phyloP scores from a whole-genome alignment of 2,888 invertebrate species.

The Euphydryas editha region DNA sequence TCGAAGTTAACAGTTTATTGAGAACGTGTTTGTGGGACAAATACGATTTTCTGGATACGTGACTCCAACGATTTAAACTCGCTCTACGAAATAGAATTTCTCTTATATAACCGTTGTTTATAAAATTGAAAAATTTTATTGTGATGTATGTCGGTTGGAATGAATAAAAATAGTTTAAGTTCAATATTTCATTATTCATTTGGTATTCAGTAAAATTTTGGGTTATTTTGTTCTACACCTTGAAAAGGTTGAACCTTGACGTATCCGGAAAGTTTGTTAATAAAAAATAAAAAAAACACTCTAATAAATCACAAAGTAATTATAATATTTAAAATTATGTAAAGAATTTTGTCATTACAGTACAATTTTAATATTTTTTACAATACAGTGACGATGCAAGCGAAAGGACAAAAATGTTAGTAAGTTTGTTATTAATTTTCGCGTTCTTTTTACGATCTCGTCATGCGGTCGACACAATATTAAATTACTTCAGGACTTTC shows the following conservation, averaged over 20 bases:
- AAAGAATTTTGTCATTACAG: neutral
- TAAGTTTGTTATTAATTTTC: constrained; percentile 41
- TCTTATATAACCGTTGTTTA: constrained; percentile 46
- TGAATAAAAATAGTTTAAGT: constrained; percentile 21
- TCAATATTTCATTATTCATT: neutral
- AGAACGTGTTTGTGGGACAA: constrained; percentile 70
- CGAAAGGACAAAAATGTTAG: constrained; percentile 18
- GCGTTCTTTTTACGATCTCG: constrained; percentile 38
- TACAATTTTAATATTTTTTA: constrained; percentile 1
- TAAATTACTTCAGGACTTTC: constrained; percentile 40
- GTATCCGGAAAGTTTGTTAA: too few relatives aligned
- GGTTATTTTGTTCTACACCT: too few relatives aligned
- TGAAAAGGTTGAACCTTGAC: too few relatives aligned
- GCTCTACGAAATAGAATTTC: constrained; percentile 47
- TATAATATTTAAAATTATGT: neutral
- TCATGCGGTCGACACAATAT: constrained; percentile 35
- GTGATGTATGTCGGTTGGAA: constrained; percentile 20
- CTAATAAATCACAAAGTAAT: neutral
- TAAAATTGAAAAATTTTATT: constrained; percentile 46
- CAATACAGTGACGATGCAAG: constrained; percentile 22
- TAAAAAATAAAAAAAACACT: too few relatives aligned
- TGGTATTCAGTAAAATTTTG: neutral
- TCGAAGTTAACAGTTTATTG: constrained; percentile 72
- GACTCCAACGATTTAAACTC: constrained; percentile 55
- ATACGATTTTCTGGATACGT: constrained; percentile 72